phyloP scores from a whole-genome alignment of 2,888 invertebrate species.

The Dione vanillae region DNA sequence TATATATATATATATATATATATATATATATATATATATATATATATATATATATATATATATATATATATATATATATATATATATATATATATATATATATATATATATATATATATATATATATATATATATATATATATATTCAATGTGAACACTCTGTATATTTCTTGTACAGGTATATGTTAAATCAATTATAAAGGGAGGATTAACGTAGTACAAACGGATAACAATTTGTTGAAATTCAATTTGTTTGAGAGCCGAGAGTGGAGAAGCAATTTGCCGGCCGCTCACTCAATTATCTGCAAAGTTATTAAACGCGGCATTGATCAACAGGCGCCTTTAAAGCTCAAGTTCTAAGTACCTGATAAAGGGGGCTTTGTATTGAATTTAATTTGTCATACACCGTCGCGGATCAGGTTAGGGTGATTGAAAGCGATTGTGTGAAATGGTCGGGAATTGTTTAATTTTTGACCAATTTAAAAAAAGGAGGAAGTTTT shows the following conservation, averaged over 20 bases:
- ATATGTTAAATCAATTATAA: conserved; percentile 19
- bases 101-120: no score
- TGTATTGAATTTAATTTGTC: conserved; percentile 4
- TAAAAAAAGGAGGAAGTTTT: no score
- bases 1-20: no score
- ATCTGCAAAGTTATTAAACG: conserved; percentile 27
- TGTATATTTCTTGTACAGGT: neutral
- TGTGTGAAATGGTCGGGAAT: no score
- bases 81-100: no score
- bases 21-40: no score
- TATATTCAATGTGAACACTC: neutral
- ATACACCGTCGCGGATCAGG: neutral
- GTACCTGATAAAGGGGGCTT: neutral
- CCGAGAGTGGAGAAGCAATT: conserved; percentile 25
- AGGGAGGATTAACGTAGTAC: conserved; percentile 24
- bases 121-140: no score
- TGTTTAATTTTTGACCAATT: no score
- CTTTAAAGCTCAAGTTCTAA: neutral
- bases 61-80: no score
- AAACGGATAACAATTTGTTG: conserved; percentile 27
- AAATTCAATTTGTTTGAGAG: conserved; percentile 37
- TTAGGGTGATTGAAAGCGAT: no score
- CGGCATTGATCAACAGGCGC: conserved; percentile 8
- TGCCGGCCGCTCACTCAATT: conserved; percentile 27
- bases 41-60: no score